Conservation (phyloP, 1,140 invertebrate species). For the Leptinotarsa lineolata region DNA sequence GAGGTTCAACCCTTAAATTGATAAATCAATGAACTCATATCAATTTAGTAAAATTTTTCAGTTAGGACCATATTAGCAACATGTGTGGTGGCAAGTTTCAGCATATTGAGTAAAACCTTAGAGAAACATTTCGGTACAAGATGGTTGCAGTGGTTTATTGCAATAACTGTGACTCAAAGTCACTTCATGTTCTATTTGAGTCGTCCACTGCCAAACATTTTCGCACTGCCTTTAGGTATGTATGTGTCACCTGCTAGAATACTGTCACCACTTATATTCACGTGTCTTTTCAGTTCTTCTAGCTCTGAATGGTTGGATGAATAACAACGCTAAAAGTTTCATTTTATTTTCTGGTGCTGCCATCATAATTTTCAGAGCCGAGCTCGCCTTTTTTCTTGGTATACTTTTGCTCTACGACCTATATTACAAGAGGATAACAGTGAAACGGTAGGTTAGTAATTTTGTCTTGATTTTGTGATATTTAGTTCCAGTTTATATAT, state of each 20-base stretch:
- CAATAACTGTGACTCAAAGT: constrained; percentile 90
- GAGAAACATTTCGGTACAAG: constrained; percentile 76
- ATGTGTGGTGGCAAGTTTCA: constrained; percentile 75
- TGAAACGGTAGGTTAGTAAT: constrained; percentile 59
- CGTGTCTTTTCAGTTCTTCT: constrained; percentile 76
- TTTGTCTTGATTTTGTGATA: neutral
- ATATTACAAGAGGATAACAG: constrained; percentile 61
- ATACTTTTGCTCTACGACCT: constrained; percentile 84
- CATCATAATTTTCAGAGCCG: constrained; percentile 89
- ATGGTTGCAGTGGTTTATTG: constrained; percentile 80
- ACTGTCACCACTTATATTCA: constrained; percentile 14
- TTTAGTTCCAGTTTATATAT: too few species aligned
- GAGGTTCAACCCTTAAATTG: too few species aligned
- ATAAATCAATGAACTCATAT: too few species aligned
- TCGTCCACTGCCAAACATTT: constrained; percentile 93
- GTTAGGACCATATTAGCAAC: constrained; percentile 81
- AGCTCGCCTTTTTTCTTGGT: constrained; percentile 87
- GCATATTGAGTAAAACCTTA: constrained; percentile 72
- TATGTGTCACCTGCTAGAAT: neutral
- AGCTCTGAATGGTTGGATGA: constrained; percentile 84
- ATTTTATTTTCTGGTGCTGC: constrained; percentile 83
- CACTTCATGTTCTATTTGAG: constrained; percentile 98
- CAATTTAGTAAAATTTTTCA: constrained; percentile 60
- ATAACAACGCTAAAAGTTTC: constrained; percentile 75
- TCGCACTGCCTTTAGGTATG: constrained; percentile 89